Evolutionary conservation across 1,140 invertebrate species (phyloP).

Genomic region (Palaemon carinicauda): DNA sequence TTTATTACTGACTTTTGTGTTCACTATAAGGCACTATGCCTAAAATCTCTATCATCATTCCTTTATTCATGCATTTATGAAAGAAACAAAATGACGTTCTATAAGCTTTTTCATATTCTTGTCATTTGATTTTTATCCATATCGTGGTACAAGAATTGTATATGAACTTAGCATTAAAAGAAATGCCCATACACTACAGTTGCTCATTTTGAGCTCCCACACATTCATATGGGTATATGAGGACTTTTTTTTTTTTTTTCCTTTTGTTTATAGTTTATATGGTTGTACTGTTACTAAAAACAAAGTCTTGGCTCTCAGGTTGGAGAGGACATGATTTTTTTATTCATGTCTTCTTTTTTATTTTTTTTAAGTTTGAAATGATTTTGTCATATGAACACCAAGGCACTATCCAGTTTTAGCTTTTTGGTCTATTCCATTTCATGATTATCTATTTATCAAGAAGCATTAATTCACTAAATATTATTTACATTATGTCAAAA

Average conservation of each 20-base stretch:
- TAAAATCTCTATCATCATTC: conserved; percentile 43
- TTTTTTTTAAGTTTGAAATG: neutral
- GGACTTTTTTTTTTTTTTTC: neutral
- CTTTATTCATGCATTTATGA: neutral
- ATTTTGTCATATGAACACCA: neutral
- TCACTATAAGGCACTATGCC: neutral
- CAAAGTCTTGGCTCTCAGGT: conserved; percentile 42
- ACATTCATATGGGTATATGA: neutral
- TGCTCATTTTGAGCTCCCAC: conserved; percentile 11
- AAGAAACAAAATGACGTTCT: no score
- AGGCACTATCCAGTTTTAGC: neutral
- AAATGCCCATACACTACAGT: neutral
- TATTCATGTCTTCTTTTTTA: conserved; percentile 20
- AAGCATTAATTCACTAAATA: no score
- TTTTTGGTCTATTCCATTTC: no score
- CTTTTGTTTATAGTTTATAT: neutral
- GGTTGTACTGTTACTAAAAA: conserved; percentile 11
- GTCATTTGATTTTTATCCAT: no score
- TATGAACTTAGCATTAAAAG: no score
- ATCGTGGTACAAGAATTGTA: no score
- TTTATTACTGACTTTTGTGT: no score
- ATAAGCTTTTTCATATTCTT: no score
- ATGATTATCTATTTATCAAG: no score
- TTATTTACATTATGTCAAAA: no score
- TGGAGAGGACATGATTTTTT: conserved; percentile 47